phyloP scores from a whole-genome alignment of 2,113 vertebrate species.

The Psilopsiagon aurifrons region DNA sequence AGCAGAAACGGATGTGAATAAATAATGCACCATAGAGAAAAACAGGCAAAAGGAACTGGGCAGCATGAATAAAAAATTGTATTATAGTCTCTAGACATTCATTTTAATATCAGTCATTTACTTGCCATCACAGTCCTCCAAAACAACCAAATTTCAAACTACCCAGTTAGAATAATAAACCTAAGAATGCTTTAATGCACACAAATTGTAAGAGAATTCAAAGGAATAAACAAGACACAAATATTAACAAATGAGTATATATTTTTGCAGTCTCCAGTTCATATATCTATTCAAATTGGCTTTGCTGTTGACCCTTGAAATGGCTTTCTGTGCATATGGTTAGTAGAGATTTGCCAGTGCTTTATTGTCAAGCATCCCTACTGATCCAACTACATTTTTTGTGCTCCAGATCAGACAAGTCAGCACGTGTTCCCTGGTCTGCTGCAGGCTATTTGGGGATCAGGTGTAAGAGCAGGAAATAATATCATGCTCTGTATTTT shows the following conservation, averaged over 20 bases:
- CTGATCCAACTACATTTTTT: not conserved
- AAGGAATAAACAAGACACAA: not conserved
- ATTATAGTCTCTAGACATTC: not conserved
- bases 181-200: not conserved
- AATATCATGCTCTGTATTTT: not conserved
- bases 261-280: not conserved
- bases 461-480: fast-evolving
- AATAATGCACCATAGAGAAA: not conserved
- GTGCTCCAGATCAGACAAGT: not conserved
- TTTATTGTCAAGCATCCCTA: not conserved
- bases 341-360: not conserved
- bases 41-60: not conserved
- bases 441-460: not conserved
- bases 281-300: not conserved
- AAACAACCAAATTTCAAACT: not conserved
- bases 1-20: not conserved
- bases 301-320: not conserved
- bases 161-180: not conserved
- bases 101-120: not conserved
- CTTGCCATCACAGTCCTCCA: not conserved
- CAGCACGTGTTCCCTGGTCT: not conserved
- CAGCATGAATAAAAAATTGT: not conserved
- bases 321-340: not conserved
- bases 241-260: not conserved
- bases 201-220: not conserved